These are phyloP conservation scores for Rachycentron canadum DNA, from an alignment of 2,797 vertebrate genomes.

Conservation along the genomic window DNA sequence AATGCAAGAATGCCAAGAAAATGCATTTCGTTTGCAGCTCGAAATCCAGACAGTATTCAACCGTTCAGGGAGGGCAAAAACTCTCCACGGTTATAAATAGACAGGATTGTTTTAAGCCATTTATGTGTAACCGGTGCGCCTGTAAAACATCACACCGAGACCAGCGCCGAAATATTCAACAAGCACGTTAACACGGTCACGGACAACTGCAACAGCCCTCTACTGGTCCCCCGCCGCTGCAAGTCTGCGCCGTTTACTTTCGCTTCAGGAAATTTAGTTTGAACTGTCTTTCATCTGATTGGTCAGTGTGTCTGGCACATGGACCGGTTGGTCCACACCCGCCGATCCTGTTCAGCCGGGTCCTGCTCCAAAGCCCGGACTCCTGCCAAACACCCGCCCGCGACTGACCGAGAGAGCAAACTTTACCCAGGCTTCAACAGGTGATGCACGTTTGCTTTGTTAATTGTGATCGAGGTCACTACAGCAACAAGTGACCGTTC, in stretches of 20 bases:
- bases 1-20: constrained; percentile 41
- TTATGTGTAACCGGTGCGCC: not conserved
- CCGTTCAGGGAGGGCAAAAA: not conserved
- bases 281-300: constrained; percentile 25
- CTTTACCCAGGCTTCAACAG: not conserved
- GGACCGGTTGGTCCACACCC: not conserved
- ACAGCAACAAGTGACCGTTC: not conserved
- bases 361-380: not conserved
- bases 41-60: not conserved
- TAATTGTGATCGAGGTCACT: not conserved
- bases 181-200: not conserved
- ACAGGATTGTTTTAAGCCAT: constrained; percentile 38
- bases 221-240: no score
- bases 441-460: not conserved
- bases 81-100: constrained; percentile 19
- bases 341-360: not conserved
- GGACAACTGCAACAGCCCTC: not conserved
- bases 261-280: not conserved
- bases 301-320: constrained; percentile 5
- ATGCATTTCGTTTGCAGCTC: constrained; percentile 44
- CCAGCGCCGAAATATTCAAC: not conserved
- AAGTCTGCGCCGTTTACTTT: not conserved
- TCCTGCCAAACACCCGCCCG: not conserved
- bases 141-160: not conserved
- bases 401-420: no score